A percentile compares a stretch with the other conserved stretches of the same genome.
Conservation (phyloP, 2,113 vertebrate genomes). For the Orthochromis malagaraziensis region DNA sequence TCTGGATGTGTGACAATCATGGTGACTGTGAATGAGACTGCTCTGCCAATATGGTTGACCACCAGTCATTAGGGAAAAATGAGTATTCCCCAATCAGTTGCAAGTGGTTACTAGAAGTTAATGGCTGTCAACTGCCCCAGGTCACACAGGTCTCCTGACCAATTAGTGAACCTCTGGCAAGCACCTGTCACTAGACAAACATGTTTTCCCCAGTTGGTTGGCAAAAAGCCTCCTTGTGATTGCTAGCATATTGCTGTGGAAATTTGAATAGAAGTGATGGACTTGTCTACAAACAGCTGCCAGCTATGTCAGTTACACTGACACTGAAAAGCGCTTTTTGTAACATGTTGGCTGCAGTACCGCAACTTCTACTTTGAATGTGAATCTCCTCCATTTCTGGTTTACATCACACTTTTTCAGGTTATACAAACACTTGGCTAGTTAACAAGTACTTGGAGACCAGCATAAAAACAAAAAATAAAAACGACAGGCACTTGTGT, state of each 20-base stretch:
- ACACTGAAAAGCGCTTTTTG: not conserved
- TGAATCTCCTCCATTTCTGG: not conserved
- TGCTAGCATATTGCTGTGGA: not conserved
- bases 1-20: not conserved
- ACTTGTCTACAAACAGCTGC: not conserved
- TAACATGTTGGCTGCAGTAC: not conserved
- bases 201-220: not conserved
- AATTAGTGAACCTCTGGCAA: not conserved
- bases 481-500: not conserved
- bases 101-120: not conserved
- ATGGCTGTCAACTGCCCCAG: not conserved
- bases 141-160: not conserved
- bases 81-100: not conserved
- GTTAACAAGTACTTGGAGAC: not conserved
- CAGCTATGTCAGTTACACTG: not conserved
- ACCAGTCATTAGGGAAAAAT: not conserved
- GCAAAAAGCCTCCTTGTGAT: not conserved
- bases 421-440: not conserved
- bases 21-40: not conserved
- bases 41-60: not conserved
- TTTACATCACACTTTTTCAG: not conserved
- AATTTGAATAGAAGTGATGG: not conserved
- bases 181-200: not conserved
- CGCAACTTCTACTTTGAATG: not conserved
- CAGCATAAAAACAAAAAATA: not conserved